A percentile compares a stretch with the other conserved stretches of the same genome.
These are phyloP conservation scores for Neotoxoptera formosana DNA, from an alignment of 1,140 invertebrate species.

Conservation along the genomic window DNA sequence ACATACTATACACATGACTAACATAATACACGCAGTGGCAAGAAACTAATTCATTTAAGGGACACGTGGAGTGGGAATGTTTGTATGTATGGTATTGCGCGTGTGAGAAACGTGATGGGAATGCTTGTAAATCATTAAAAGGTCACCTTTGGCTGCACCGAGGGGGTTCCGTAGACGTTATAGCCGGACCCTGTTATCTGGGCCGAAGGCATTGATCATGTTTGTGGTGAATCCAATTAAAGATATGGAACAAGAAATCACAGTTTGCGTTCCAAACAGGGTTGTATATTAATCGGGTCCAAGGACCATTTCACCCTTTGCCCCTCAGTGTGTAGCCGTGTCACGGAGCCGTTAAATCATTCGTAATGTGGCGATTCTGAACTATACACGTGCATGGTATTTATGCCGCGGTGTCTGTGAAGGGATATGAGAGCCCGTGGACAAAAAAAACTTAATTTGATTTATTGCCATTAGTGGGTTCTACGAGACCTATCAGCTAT, in stretches of 20 bases:
- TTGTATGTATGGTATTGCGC: background rate
- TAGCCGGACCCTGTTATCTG: conserved; percentile 55
- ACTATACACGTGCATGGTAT: background rate
- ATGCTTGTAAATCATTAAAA: conserved; percentile 58
- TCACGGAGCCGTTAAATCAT: conserved; percentile 47
- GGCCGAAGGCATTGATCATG: conserved; percentile 51
- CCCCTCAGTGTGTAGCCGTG: conserved; percentile 27
- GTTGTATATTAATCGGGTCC: conserved; percentile 56
- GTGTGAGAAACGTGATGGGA: conserved; percentile 54
- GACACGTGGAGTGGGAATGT: background rate
- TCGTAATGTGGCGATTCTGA: conserved; percentile 45
- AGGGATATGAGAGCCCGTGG: background rate
- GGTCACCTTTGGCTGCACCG: conserved; percentile 51
- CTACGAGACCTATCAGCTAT: conserved; percentile 31
- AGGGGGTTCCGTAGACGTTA: conserved; percentile 49
- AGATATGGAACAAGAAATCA: conserved; percentile 57
- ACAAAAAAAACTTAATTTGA: conserved; percentile 44
- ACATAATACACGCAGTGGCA: background rate
- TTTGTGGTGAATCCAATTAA: conserved; percentile 56
- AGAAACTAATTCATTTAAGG: conserved; percentile 58
- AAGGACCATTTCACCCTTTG: conserved; percentile 35
- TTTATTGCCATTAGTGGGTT: conserved; percentile 19
- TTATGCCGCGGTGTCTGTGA: background rate
- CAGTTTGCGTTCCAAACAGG: conserved; percentile 25
- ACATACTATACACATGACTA: background rate